Evolutionary conservation across 2,888 invertebrate species (phyloP), one percentile per base, ranked within the genome.

Genomic region (Ariolimax columbianus): DNA sequence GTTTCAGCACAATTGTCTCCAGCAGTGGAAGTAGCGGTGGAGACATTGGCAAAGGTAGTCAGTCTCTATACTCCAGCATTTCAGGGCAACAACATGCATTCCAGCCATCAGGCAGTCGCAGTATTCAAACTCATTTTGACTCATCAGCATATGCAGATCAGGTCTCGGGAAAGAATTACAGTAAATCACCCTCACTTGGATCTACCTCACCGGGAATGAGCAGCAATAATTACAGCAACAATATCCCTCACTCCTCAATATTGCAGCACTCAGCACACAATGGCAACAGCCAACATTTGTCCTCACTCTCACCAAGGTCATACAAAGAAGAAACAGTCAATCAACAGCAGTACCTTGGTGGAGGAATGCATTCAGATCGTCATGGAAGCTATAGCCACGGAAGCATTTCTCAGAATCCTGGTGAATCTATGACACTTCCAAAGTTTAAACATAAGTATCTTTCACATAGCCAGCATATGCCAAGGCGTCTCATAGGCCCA

Each of bases 1-100:
- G 87, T 63, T 88, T 87, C 70, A 86, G 87, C n/a, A 83, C 82
- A 43, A 87, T 88, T 36, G 86, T 86, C 75, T 85, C 83, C 73
- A 77, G 84, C 77, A 66, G 86, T 75, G 51, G 87, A 78, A 38
- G 81, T 75, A 77, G 87, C 83, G 43, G 85, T 73, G 40, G 81
- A 73, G 40, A 84, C 66, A n/a, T 79, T 82, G 68, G 79, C 70
- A 68, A 84, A 75, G 68, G 84, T 77, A 43, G 82, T 77, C 79
- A 87, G 79, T 78, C 87, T 51, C 68, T 84, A 36, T 84, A 84
- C 80, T 80, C 84, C n/a, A 79, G 84, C 47, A 84, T 84, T n/a
- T 72, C 80, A 63, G 83, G 78, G 0, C 84, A 84, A 66, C 84
- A 84, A 73, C 80, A 80, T 73, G 80, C 80, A 80, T 84, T 84